Base-by-base conservation (phyloP, 2,113 vertebrate genomes). In the Theristicus caerulescens region DNA sequence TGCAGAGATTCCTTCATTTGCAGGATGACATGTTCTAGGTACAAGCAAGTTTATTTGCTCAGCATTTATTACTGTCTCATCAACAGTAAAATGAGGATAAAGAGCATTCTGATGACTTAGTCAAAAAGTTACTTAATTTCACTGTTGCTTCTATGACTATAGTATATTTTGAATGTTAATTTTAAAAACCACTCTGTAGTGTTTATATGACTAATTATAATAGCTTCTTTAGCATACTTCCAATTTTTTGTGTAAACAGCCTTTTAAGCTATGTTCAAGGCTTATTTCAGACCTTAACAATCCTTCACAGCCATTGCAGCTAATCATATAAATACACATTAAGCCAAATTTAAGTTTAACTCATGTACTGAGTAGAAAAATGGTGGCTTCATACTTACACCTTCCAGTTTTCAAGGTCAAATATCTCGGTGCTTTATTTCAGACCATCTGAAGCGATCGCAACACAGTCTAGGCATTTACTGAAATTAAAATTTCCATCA, bases 181-280 rank as follows among this genome's bases (percentile, higher is more conserved):
- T 95, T 91, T 57, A 21, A 93, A 95, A 96, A 62, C 4, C 21
- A 86, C 54, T 73, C 57, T 51, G 16, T 13, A 91, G 38, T 66
- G 74, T 94, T 97, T 90, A 94, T n/a, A 49, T 76, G 65, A 85
- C 77, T 94, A 91, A 94, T 87, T 93, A 38, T 82, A 94, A 91
- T 40, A 79, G 66, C 58, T 80, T 79, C 78, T 82, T 92, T 16
- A 51, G 40, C 85, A 36, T 65, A 93, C 78, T 94, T 91, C 65
- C 59, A 61, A 20, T 26, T 90, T 89, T 90, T 73, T 70, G 10
- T 15, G 29, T 71, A 95, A 97, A 84, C 54, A 92, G 86, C 57
- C 66, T 87, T 95, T 87, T 42, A 94, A 95, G 81, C 55, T 42
- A 82, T 31, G 40, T 72, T 95, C 54, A 90, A 84, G 58, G 66